Percentiles rank a stretch among this genome's conserved stretches.
These are phyloP conservation scores for Coreoperca whiteheadi DNA, from an alignment of 2,113 vertebrate genomes.

Conservation along the genomic window DNA sequence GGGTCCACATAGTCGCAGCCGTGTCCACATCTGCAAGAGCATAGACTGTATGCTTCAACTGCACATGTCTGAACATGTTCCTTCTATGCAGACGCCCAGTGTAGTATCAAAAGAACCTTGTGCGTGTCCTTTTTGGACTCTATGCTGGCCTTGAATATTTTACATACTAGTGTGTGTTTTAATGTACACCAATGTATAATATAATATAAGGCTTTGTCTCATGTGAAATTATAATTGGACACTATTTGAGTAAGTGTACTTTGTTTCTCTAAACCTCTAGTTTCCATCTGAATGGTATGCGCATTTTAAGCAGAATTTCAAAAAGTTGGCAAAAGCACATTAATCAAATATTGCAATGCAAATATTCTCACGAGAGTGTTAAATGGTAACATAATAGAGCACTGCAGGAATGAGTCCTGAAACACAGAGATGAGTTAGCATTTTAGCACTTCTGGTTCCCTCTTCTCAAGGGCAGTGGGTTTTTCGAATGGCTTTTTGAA, in stretches of 20 bases:
- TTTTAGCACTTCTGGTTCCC: too few relatives aligned
- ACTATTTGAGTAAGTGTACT: too few relatives aligned
- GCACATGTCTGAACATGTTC: neutral
- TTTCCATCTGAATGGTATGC: neutral
- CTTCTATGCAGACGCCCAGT: neutral
- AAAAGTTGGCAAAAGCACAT: neutral
- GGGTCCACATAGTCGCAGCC: too few relatives aligned
- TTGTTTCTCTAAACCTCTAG: neutral
- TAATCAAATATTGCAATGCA: neutral
- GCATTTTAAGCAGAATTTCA: neutral
- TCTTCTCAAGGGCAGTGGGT: too few relatives aligned
- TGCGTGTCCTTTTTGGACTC: too few relatives aligned
- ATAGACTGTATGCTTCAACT: neutral
- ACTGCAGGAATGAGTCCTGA: too few relatives aligned
- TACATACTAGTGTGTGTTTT: neutral
- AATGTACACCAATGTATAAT: neutral
- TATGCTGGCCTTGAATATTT: too few relatives aligned
- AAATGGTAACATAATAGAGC: neutral
- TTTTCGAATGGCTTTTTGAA: too few relatives aligned
- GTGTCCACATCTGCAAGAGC: too few relatives aligned
- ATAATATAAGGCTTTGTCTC: neutral
- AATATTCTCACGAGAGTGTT: neutral
- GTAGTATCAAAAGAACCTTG: too few relatives aligned
- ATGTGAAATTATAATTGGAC: neutral
- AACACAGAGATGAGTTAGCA: too few relatives aligned